phyloP scores from a whole-genome alignment of 2,797 vertebrate species.

The Zalophus californianus region DNA sequence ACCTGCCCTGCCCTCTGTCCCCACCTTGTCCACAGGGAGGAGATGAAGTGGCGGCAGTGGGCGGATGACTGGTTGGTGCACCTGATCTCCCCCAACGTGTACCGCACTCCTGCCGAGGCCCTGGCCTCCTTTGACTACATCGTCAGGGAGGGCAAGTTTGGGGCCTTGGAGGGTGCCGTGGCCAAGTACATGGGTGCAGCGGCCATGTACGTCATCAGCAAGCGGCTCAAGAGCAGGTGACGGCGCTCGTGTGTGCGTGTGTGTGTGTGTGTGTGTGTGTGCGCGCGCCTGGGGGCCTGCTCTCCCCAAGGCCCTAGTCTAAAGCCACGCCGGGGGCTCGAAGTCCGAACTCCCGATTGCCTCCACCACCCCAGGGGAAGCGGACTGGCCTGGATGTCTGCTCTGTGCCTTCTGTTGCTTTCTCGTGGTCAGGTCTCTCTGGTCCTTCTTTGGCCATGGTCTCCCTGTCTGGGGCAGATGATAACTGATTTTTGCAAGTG shows the following conservation, averaged over 20 bases:
- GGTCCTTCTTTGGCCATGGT: accelerated
- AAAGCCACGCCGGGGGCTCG: background rate
- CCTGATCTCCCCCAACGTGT: constrained; percentile 98
- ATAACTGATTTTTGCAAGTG: background rate
- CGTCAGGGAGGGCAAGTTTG: constrained; percentile 96
- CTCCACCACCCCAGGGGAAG: background rate
- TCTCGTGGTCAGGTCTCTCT: background rate
- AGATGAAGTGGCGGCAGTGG: constrained; percentile 98
- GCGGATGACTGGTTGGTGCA: constrained; percentile 97
- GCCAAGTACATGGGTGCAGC: constrained; percentile 97
- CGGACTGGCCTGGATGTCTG: background rate
- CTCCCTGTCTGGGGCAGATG: background rate
- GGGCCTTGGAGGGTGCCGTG: constrained; percentile 92
- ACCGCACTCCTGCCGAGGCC: constrained; percentile 93
- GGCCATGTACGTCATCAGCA: constrained; percentile 96
- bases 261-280: accelerated
- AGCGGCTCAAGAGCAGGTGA: constrained; percentile 95
- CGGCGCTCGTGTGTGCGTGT: background rate
- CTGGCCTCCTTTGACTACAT: constrained; percentile 98
- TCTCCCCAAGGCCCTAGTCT: background rate
- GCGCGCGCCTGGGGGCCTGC: background rate
- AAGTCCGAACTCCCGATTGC: background rate
- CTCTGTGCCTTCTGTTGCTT: background rate
- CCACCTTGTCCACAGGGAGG: constrained; percentile 89
- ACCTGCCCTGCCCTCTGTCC: background rate